phyloP scores from a whole-genome alignment of 2,797 vertebrate species.

The Nyctalus aviator region DNA sequence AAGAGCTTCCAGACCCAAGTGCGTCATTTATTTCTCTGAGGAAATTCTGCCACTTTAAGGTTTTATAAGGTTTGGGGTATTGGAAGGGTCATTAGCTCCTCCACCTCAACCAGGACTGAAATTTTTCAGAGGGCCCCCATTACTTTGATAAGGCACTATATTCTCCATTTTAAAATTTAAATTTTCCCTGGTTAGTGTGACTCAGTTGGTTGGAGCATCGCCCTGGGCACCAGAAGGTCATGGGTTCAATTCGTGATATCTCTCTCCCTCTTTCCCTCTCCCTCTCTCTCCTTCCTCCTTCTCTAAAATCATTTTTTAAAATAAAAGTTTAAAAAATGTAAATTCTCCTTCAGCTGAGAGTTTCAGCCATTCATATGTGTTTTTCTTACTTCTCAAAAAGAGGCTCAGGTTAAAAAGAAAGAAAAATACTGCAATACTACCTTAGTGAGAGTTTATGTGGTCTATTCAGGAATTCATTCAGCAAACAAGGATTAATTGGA shows the following conservation, averaged over 20 bases:
- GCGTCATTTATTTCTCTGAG: not conserved
- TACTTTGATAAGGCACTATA: not conserved
- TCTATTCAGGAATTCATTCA: conserved; percentile 49
- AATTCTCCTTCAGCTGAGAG: not conserved
- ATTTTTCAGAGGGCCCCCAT: not conserved
- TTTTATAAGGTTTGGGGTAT: not conserved
- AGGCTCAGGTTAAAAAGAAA: conserved; percentile 10
- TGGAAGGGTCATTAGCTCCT: not conserved
- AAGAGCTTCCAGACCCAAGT: not conserved
- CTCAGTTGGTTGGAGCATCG: not conserved
- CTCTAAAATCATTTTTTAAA: not conserved
- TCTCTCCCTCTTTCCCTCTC: too few species aligned
- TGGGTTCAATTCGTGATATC: not conserved
- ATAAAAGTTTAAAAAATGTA: not conserved
- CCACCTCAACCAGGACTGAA: not conserved
- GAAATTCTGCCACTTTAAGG: not conserved
- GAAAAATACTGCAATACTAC: not conserved
- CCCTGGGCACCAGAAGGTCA: not conserved
- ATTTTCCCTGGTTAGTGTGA: not conserved
- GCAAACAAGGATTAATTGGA: not conserved
- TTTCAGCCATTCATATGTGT: not conserved
- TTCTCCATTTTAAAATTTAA: not conserved
- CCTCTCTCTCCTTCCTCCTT: not conserved
- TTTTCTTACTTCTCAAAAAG: conserved; percentile 40
- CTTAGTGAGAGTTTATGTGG: not conserved